Evolutionary conservation across 1,140 invertebrate species (phyloP).

Genomic region (Zaprionus ghesquierei): DNA sequence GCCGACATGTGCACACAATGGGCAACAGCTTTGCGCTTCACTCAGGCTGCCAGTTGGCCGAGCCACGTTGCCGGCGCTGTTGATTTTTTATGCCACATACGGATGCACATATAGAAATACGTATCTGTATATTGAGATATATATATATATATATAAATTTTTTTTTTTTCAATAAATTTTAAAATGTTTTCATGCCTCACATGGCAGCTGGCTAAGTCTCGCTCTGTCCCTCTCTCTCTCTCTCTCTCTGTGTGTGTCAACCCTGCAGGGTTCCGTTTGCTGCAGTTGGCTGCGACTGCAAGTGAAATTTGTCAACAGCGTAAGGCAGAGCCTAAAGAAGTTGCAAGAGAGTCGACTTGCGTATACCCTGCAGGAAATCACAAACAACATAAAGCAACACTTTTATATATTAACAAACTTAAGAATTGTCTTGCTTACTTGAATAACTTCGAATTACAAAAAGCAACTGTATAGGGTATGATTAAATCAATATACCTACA

Average conservation of each 20-base stretch:
- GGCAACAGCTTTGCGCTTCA: not conserved
- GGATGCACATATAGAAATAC: not conserved
- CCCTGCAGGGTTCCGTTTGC: not conserved
- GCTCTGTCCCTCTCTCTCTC: no score
- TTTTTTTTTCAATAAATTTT: slow-evolving; percentile 60
- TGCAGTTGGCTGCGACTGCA: slow-evolving; percentile 3
- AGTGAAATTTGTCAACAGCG: slow-evolving; percentile 27
- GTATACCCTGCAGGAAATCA: no score
- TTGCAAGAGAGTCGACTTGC: no score
- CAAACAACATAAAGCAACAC: no score
- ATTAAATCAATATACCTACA: no score
- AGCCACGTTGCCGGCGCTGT: slow-evolving; percentile 3
- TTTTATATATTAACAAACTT: not conserved
- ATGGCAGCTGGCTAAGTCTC: slow-evolving; percentile 3
- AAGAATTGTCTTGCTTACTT: not conserved
- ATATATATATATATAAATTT: not conserved
- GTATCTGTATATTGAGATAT: not conserved
- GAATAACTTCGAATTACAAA: not conserved
- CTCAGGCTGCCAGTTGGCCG: slow-evolving; percentile 10
- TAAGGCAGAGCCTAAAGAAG: not conserved
- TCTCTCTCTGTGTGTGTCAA: not conserved
- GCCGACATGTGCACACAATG: not conserved
- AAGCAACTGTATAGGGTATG: not conserved
- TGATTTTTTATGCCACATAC: not conserved
- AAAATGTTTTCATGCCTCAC: slow-evolving; percentile 50